Percentiles rank a stretch among this genome's conserved stretches.
Conservation (phyloP, 2,888 invertebrate genomes). For the Opisthograptis luteolata region DNA sequence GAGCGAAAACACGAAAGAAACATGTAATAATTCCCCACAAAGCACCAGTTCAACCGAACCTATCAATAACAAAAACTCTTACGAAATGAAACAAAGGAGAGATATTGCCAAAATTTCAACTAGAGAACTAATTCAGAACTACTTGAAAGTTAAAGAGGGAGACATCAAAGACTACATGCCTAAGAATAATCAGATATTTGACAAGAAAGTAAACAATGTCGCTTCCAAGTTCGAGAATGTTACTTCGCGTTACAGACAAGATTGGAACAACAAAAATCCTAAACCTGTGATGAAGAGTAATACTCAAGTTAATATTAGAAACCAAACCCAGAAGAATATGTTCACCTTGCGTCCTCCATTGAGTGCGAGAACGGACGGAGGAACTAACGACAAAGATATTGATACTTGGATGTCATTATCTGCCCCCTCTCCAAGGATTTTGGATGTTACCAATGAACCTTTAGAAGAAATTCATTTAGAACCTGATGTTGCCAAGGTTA, state of each 20-base stretch:
- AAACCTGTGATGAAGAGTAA: conserved; percentile 48
- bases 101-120: conserved; percentile 74
- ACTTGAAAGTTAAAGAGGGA: conserved; percentile 75
- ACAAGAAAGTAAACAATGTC: conserved; percentile 57
- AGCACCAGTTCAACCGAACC: conserved; percentile 39
- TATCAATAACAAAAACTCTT: conserved; percentile 50
- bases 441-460: conserved; percentile 49
- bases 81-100: conserved; percentile 50
- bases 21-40: conserved; percentile 45
- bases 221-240: conserved; percentile 50
- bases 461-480: conserved; percentile 31
- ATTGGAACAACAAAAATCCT: conserved; percentile 64
- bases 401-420: conserved; percentile 81
- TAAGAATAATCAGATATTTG: conserved; percentile 58
- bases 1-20: conserved; percentile 49
- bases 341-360: conserved; percentile 57
- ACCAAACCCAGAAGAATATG: conserved; percentile 61
- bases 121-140: conserved; percentile 76
- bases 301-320: conserved; percentile 49
- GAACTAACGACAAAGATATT: conserved; percentile 75
- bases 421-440: conserved; percentile 64
- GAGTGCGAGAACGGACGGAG: conserved; percentile 72
- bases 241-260: conserved; percentile 50
- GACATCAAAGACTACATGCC: conserved; percentile 56
- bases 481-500: conserved; percentile 18